These are phyloP conservation scores for Sebastes taczanowskii DNA, from an alignment of 2,797 vertebrate species.

Conservation along the genomic window DNA sequence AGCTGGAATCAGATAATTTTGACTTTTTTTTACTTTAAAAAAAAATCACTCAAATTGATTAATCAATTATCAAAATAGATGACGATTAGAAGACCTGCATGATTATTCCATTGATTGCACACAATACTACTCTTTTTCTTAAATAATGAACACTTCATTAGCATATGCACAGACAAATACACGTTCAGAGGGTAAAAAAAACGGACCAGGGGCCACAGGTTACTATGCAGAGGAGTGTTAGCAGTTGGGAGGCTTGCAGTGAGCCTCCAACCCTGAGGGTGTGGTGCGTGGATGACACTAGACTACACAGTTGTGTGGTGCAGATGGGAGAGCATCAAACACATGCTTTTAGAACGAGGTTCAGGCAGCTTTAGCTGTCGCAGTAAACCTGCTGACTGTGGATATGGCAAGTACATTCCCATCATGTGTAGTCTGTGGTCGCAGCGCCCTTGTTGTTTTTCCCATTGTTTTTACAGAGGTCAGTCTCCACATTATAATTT, in stretches of 20 bases:
- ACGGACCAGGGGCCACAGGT: background rate
- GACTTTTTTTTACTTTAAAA: too few species aligned
- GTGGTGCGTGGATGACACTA: slow-evolving; percentile 38
- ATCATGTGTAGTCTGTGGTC: slow-evolving; percentile 63
- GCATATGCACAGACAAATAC: background rate
- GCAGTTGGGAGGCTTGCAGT: slow-evolving; percentile 8
- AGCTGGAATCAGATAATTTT: too few species aligned
- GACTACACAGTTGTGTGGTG: slow-evolving; percentile 48
- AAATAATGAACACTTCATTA: background rate
- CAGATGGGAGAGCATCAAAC: slow-evolving; percentile 63
- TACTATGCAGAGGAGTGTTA: background rate
- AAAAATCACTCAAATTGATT: too few species aligned
- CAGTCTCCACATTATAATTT: slow-evolving; percentile 64
- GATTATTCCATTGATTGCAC: background rate
- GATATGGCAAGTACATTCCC: slow-evolving; percentile 71
- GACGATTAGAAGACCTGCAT: background rate
- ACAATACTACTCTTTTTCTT: background rate
- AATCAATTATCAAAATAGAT: too few species aligned
- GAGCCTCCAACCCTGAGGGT: slow-evolving; percentile 31
- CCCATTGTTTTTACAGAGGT: slow-evolving; percentile 61
- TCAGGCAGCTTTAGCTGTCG: slow-evolving; percentile 63
- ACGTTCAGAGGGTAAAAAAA: background rate
- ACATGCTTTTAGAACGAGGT: slow-evolving; percentile 59
- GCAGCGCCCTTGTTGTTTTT: slow-evolving; percentile 61
- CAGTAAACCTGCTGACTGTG: slow-evolving; percentile 74